Conservation (phyloP, 2,888 invertebrate species). For the Tridacna crocea region DNA sequence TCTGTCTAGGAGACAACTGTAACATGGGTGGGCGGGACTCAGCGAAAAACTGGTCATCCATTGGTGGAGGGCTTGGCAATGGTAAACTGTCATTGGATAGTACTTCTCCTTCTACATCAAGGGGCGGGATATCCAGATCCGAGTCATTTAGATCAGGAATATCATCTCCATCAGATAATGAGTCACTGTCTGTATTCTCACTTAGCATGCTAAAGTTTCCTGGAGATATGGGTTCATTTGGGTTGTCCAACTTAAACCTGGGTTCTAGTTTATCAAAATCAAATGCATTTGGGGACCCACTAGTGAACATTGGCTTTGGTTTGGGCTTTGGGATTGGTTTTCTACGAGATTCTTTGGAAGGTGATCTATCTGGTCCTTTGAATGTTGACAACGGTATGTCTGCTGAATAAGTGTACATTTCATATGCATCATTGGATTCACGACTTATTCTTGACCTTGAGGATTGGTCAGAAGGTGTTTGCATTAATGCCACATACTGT, state of each 20-base stretch:
- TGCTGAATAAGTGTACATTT: slow-evolving; percentile 55
- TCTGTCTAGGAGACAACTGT: slow-evolving; percentile 56
- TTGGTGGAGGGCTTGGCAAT: slow-evolving; percentile 70
- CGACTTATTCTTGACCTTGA: slow-evolving; percentile 49
- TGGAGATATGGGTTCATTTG: slow-evolving; percentile 47
- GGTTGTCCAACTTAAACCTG: slow-evolving; percentile 16
- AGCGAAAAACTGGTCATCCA: slow-evolving; percentile 57
- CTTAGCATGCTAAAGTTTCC: slow-evolving; percentile 69
- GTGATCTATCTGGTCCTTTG: slow-evolving; percentile 33
- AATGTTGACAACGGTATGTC: slow-evolving; percentile 61
- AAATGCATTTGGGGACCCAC: slow-evolving; percentile 58
- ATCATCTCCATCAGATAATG: slow-evolving; percentile 56
- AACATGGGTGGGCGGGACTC: slow-evolving; percentile 56
- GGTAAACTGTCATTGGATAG: slow-evolving; percentile 73
- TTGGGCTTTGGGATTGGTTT: slow-evolving; percentile 46
- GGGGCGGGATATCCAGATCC: slow-evolving; percentile 72
- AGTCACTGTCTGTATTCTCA: slow-evolving; percentile 74
- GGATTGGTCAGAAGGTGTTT: slow-evolving; percentile 42
- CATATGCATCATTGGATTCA: slow-evolving; percentile 62
- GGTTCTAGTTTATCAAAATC: slow-evolving; percentile 53
- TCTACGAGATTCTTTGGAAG: slow-evolving; percentile 34
- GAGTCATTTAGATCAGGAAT: slow-evolving; percentile 70
- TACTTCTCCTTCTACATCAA: slow-evolving; percentile 66
- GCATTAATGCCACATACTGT: slow-evolving; percentile 50
- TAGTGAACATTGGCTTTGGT: slow-evolving; percentile 56